Percentiles rank a stretch among this genome's conserved stretches.
Evolutionary conservation across 2,113 vertebrate genomes (phyloP).

Genomic region (Nansenia antarctica): DNA sequence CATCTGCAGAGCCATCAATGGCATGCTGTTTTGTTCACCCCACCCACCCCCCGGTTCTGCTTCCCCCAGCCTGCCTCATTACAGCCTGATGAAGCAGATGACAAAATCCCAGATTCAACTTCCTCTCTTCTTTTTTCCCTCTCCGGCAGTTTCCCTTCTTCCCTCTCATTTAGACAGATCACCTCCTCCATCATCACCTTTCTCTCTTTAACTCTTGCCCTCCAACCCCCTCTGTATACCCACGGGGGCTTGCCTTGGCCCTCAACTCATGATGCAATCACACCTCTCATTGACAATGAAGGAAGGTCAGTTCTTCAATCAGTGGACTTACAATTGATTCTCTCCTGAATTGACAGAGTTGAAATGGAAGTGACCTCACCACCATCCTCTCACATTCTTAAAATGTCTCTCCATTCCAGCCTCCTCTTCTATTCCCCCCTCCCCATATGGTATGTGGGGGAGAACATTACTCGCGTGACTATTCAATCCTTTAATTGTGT

Average conservation of each 20-base stretch:
- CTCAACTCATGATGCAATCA: neutral
- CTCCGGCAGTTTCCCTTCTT: neutral
- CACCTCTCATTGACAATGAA: neutral
- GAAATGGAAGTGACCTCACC: neutral
- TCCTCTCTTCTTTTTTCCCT: neutral
- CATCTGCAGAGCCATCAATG: constrained; percentile 24
- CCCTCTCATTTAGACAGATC: too few species aligned
- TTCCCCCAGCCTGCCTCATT: neutral
- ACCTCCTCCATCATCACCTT: neutral
- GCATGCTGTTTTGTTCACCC: neutral
- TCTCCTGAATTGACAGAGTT: neutral
- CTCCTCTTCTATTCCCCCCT: too few species aligned
- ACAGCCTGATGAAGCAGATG: constrained; percentile 1
- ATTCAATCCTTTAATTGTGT: neutral
- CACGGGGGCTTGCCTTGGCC: neutral
- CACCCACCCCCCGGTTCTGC: neutral
- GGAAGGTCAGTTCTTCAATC: neutral
- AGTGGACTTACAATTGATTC: neutral
- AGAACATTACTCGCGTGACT: too few species aligned
- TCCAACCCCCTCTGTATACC: constrained; percentile 19
- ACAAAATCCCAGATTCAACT: too few species aligned
- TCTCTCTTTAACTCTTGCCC: constrained; percentile 1
- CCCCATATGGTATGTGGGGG: neutral
- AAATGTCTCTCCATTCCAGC: neutral
- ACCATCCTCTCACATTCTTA: too few species aligned